Conservation (phyloP, 2,113 vertebrate genomes). For the Acanthisitta chloris region DNA sequence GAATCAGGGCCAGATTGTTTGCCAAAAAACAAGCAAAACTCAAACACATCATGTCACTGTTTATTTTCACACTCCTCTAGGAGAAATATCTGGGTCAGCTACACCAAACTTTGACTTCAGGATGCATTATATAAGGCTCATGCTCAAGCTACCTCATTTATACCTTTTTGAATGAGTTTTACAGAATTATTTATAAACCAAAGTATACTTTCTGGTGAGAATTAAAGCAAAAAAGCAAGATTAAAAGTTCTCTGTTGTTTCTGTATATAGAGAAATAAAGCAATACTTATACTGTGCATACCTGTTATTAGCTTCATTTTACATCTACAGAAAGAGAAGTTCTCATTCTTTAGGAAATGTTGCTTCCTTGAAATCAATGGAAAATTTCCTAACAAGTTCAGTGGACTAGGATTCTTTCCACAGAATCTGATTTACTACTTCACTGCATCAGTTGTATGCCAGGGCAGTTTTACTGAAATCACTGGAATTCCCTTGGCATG, state of each 20-base stretch:
- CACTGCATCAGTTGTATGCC: background rate
- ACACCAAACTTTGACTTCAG: background rate
- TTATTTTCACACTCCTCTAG: slow-evolving; percentile 55
- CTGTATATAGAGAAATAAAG: background rate
- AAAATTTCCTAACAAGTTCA: background rate
- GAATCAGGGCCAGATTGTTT: slow-evolving; percentile 27
- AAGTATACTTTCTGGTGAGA: background rate
- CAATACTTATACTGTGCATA: background rate
- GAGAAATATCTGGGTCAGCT: slow-evolving; percentile 24
- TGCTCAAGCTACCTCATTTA: background rate
- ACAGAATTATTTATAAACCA: background rate
- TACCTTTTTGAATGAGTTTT: background rate
- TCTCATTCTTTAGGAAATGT: background rate
- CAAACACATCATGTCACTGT: slow-evolving; percentile 37
- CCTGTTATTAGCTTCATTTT: background rate
- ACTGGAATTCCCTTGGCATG: background rate
- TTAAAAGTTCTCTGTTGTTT: background rate
- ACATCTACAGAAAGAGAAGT: background rate
- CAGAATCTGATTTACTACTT: background rate
- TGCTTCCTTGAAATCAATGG: background rate
- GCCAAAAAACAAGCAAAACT: slow-evolving; percentile 49
- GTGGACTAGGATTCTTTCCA: background rate
- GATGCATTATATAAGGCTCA: background rate
- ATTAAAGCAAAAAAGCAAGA: background rate
- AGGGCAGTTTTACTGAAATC: background rate